Percentiles rank a stretch among this genome's conserved stretches.
phyloP scores from a whole-genome alignment of 2,113 vertebrate genomes.

The Abramis brama region DNA sequence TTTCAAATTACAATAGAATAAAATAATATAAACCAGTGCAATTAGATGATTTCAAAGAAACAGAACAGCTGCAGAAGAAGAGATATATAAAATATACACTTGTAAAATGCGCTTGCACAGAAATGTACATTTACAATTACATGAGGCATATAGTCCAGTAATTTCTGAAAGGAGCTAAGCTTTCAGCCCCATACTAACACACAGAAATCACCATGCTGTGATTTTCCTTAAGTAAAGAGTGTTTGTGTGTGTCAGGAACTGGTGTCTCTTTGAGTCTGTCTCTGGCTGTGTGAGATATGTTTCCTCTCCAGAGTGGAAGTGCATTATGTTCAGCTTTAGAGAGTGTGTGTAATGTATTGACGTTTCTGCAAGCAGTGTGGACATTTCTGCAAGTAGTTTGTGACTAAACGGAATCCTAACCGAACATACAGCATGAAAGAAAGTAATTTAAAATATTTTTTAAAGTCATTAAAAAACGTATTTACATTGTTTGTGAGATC shows the following conservation, averaged over 20 bases:
- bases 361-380: constrained; percentile 21
- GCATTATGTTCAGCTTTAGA: constrained; percentile 37
- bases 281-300: constrained; percentile 52
- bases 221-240: constrained; percentile 39
- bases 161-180: constrained; percentile 39
- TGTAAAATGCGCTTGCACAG: not conserved
- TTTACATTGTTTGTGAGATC: not conserved
- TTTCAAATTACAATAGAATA: not conserved
- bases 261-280: constrained; percentile 45
- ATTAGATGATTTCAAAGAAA: constrained; percentile 35
- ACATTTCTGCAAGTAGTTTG: constrained; percentile 14
- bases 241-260: constrained; percentile 51
- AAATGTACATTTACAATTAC: constrained; percentile 8
- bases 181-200: not conserved
- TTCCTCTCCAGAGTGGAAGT: constrained; percentile 48
- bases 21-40: not conserved
- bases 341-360: not conserved
- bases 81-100: constrained; percentile 3
- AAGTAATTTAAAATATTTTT: not conserved
- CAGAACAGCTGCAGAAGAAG: constrained; percentile 46
- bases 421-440: not conserved
- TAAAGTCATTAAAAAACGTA: not conserved
- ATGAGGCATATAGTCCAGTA: constrained; percentile 8
- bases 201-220: constrained; percentile 29
- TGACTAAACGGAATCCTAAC: not conserved